These are phyloP conservation scores for Corythaeola cristata DNA, from an alignment of 2,113 vertebrate genomes.

Conservation along the genomic window DNA sequence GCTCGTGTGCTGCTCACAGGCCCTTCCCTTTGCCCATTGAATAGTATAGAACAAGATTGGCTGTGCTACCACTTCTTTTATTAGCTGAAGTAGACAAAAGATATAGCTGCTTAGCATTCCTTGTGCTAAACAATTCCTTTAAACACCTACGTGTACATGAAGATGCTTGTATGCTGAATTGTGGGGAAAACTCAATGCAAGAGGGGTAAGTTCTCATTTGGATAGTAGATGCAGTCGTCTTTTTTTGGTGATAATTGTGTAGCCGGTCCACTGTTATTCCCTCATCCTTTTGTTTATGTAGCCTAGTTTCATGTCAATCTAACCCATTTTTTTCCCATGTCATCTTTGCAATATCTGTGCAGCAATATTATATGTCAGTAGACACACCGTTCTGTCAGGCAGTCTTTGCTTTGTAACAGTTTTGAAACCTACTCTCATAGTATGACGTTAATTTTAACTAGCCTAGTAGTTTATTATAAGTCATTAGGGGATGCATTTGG, in stretches of 20 bases:
- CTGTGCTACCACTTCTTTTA: neutral
- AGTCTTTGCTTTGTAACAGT: neutral
- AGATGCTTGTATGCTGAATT: neutral
- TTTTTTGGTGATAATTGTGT: neutral
- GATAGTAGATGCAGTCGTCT: neutral
- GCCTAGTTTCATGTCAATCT: neutral
- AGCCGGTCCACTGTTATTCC: accelerated
- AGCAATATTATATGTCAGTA: neutral
- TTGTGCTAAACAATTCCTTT: neutral
- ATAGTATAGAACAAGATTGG: neutral
- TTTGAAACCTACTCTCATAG: neutral
- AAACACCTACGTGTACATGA: neutral
- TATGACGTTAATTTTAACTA: neutral
- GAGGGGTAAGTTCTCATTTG: neutral
- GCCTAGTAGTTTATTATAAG: neutral
- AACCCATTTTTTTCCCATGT: neutral
- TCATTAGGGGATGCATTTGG: neutral
- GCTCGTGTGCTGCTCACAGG: neutral
- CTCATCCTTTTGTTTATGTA: neutral
- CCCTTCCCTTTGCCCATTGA: neutral
- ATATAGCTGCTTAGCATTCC: neutral
- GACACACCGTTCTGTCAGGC: neutral
- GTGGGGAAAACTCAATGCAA: neutral
- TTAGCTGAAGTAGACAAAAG: neutral
- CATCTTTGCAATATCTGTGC: neutral